Base-by-base conservation (phyloP, 1,140 invertebrate genomes). In the Platyura marginata region DNA sequence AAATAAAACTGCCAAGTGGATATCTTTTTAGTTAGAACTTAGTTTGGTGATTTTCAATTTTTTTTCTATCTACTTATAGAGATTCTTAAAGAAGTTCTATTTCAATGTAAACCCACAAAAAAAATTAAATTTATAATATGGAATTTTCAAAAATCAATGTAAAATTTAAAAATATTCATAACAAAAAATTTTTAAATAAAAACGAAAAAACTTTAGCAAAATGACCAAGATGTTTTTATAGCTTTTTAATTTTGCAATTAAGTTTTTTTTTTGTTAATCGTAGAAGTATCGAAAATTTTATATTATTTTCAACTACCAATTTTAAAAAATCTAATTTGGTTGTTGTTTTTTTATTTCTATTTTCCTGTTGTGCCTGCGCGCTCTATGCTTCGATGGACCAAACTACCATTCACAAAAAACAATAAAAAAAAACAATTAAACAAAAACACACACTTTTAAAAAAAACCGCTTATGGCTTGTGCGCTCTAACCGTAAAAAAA, bases 351-450 rank as follows among this genome's bases (percentile, higher is more conserved):
- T 38, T 38, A 18, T 20, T 38, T 38, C n/a, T 38, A n/a, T 18
- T 38, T 38, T 38, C 36, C 36, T 38, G 36, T 18, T 38, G 36
- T 38, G 36, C 36, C 15, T 21, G 36, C 18, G 36, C 36, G 16
- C 20, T 21, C 20, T 20, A 18, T 18, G n/a, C 36, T 38, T 18
- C 36, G 36, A 38, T 38, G n/a, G 9, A 38, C n/a, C 36, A 38
- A 38, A 20, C 5, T 6, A n/a, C n/a, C n/a, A n/a, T n/a, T n/a
- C n/a, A n/a, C n/a, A n/a, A n/a, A n/a, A n/a, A 9, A 36, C 8
- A 36, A 36, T 36, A 36, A 36, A 36, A 36, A 36, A 36, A n/a
- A 36, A n/a, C 34, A 36, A 38, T 18, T 18, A 18, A 18, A 38
- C n/a, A 38, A 38, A 38, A 3, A n/a, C 36, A 38, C 36, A 38